These are phyloP conservation scores for Tyria jacobaeae DNA, from an alignment of 2,888 invertebrate species.

Conservation along the genomic window DNA sequence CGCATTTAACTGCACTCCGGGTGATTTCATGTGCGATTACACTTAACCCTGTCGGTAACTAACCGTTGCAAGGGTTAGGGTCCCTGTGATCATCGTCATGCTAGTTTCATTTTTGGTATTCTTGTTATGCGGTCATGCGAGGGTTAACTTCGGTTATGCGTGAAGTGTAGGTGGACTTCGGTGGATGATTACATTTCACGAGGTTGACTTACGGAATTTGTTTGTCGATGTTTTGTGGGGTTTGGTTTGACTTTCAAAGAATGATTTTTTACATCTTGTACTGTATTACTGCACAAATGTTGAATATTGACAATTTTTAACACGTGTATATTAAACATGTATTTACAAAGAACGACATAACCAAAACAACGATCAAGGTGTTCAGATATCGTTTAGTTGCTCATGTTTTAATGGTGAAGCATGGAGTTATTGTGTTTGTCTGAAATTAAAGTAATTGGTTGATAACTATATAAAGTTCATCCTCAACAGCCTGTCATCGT, in stretches of 20 bases:
- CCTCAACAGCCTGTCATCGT: too few relatives aligned
- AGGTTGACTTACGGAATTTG: conserved; percentile 10
- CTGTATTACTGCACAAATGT: neutral
- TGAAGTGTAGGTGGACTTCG: conserved; percentile 14
- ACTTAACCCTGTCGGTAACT: conserved; percentile 70
- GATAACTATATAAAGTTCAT: too few relatives aligned
- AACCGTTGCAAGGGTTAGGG: conserved; percentile 81
- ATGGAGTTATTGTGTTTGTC: too few relatives aligned
- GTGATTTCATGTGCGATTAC: conserved; percentile 80
- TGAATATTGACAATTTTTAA: too few relatives aligned
- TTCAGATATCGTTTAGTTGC: neutral
- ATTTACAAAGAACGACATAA: too few relatives aligned
- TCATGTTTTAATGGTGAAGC: too few relatives aligned
- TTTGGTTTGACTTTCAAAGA: neutral
- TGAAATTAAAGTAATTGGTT: too few relatives aligned
- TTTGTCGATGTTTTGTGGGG: conserved; percentile 6
- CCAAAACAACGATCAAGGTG: neutral
- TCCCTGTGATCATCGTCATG: conserved; percentile 68
- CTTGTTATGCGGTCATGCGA: conserved; percentile 40
- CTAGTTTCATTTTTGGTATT: conserved; percentile 72
- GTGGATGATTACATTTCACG: conserved; percentile 12
- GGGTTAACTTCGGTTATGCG: conserved; percentile 22
- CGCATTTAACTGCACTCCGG: conserved; percentile 66
- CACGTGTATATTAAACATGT: too few relatives aligned
- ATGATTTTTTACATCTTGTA: too few relatives aligned